Conservation (phyloP, 2,113 vertebrate genomes). For the Eonycteris spelaea region DNA sequence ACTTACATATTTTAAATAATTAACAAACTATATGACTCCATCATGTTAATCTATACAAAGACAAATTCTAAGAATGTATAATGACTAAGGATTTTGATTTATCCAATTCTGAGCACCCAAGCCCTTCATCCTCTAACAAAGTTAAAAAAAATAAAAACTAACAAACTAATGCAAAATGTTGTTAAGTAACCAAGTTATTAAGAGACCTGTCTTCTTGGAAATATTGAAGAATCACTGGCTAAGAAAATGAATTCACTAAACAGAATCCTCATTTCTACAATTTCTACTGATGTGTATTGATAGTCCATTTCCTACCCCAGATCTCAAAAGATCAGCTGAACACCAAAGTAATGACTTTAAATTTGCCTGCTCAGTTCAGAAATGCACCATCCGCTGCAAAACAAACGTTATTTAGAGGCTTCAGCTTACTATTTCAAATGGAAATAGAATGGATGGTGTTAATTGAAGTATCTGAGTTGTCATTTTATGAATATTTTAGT, state of each 20-base stretch:
- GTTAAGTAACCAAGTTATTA: neutral
- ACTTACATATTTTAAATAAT: slow-evolving; percentile 36
- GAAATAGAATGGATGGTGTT: slow-evolving; percentile 54
- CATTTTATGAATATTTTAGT: slow-evolving; percentile 72
- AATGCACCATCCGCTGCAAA: neutral
- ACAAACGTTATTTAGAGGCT: slow-evolving; percentile 45
- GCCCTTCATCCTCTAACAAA: neutral
- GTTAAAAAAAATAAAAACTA: neutral
- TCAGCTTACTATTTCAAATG: slow-evolving; percentile 39
- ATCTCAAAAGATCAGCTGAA: neutral
- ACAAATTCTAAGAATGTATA: neutral
- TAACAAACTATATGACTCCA: slow-evolving; percentile 12
- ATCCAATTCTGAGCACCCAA: neutral
- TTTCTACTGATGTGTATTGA: neutral
- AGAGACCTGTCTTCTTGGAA: neutral
- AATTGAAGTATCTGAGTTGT: slow-evolving; percentile 67
- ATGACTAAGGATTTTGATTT: slow-evolving; percentile 2
- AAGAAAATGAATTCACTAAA: neutral
- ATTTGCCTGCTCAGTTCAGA: neutral
- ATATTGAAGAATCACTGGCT: neutral
- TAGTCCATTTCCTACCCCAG: neutral
- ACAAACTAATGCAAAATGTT: neutral
- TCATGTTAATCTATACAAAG: neutral
- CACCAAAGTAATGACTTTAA: neutral
- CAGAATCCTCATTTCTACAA: neutral